Evolutionary conservation across 1,140 invertebrate genomes (phyloP).

Genomic region (Eciton burchellii): DNA sequence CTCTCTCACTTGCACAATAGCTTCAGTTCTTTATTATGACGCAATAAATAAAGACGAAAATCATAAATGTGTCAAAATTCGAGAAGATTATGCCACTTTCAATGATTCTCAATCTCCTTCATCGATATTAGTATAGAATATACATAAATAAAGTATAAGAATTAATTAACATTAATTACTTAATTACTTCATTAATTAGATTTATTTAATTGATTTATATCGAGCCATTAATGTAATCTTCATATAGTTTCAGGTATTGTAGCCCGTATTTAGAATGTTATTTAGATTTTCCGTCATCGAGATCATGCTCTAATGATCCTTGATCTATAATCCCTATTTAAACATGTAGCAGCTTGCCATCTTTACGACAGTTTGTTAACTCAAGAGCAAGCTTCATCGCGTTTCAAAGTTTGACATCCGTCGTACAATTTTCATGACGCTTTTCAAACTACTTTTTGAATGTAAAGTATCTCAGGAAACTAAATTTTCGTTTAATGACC

Average conservation of each 20-base stretch:
- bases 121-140: neutral
- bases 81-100: neutral
- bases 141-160: no score
- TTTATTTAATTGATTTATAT: constrained; percentile 34
- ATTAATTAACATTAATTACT: constrained; percentile 13
- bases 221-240: neutral
- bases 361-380: constrained; percentile 6
- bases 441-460: neutral
- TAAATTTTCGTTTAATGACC: neutral
- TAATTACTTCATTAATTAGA: neutral
- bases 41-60: neutral
- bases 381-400: neutral
- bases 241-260: neutral
- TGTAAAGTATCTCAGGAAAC: neutral
- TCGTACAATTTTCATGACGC: constrained; percentile 1
- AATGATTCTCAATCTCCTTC: constrained; percentile 22
- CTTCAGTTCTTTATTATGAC: neutral
- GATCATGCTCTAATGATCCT: neutral
- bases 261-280: neutral
- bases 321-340: neutral
- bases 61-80: constrained; percentile 1
- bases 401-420: neutral
- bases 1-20: neutral
- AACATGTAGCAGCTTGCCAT: neutral
- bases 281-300: neutral